Conservation (phyloP, 2,888 invertebrate species). For the Zaprionus bogoriensis region DNA sequence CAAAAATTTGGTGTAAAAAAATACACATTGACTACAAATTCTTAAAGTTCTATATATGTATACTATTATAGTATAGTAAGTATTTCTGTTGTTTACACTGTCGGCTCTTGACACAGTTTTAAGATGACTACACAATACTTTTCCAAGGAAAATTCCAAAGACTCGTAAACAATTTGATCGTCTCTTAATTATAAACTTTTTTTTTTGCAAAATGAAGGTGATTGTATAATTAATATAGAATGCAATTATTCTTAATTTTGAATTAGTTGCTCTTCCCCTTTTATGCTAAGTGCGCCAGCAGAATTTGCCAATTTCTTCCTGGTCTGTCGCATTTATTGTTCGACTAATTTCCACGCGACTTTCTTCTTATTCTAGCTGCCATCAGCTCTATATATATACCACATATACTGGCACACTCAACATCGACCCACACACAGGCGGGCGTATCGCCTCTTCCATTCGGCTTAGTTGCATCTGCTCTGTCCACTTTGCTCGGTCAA, state of each 20-base stretch:
- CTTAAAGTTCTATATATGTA: too few relatives aligned
- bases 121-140: not conserved
- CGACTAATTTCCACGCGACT: conserved; percentile 61
- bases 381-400: not conserved
- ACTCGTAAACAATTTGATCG: not conserved
- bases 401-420: not conserved
- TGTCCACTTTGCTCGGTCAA: conserved; percentile 33
- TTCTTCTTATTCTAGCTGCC: not conserved
- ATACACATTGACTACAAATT: too few relatives aligned
- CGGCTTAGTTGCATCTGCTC: conserved; percentile 29
- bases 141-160: not conserved
- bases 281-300: conserved; percentile 12
- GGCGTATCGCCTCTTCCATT: not conserved
- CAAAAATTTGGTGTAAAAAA: too few relatives aligned
- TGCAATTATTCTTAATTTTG: not conserved
- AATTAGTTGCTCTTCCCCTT: not conserved
- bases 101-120: conserved; percentile 14
- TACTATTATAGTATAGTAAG: too few relatives aligned
- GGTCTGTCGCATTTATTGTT: conserved; percentile 46
- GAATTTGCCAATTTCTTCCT: conserved; percentile 55
- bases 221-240: not conserved
- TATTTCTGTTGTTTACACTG: not conserved
- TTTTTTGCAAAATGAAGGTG: not conserved
- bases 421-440: conserved; percentile 15
- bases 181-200: not conserved